Evolutionary conservation across 2,797 vertebrate genomes (phyloP).

Genomic region (Pelochelys cantorii): DNA sequence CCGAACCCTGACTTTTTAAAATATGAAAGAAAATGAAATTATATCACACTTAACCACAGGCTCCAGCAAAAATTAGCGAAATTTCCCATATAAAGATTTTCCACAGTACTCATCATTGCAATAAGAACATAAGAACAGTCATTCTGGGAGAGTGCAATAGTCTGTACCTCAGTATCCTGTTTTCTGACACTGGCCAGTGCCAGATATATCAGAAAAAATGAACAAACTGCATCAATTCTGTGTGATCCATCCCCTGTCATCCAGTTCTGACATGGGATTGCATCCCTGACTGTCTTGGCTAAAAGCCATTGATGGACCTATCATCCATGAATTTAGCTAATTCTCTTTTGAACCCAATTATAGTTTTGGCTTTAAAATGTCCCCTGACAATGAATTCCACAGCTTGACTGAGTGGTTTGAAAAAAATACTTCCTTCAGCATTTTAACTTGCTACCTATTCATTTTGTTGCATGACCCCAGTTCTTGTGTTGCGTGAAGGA

Average conservation of each 20-base stretch:
- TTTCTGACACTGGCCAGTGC: background rate
- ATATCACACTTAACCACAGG: background rate
- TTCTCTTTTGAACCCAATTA: background rate
- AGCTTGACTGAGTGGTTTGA: background rate
- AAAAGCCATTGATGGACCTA: background rate
- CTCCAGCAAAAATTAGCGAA: background rate
- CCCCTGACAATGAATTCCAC: background rate
- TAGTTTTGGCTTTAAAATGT: background rate
- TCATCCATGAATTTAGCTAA: background rate
- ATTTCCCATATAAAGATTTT: background rate
- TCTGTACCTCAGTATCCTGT: background rate
- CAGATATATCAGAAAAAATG: background rate
- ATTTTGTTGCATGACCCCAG: background rate
- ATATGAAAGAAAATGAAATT: background rate
- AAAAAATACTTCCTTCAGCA: background rate
- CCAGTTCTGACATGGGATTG: background rate
- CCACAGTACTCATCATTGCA: background rate
- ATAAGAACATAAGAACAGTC: background rate
- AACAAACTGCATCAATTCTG: background rate
- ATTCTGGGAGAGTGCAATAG: background rate
- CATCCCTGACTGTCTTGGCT: background rate
- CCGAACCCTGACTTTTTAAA: background rate
- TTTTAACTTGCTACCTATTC: background rate
- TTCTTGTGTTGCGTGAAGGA: background rate
- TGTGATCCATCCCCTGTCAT: background rate